Percentiles rank a stretch among this genome's conserved stretches.
Evolutionary conservation across 2,113 vertebrate species (phyloP).

Genomic region (Notothenia rossii): DNA sequence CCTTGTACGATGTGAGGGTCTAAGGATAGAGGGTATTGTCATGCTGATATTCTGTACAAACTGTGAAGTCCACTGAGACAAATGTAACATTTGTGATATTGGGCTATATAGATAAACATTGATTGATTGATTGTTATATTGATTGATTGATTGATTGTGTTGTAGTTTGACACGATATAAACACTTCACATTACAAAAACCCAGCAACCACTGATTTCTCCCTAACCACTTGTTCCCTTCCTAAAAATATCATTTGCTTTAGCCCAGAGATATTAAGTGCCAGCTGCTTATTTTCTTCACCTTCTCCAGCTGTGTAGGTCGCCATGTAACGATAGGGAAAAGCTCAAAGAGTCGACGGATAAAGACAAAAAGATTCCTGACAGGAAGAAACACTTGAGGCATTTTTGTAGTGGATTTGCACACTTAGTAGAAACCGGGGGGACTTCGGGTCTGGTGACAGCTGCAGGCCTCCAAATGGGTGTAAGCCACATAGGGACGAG

Average conservation of each 20-base stretch:
- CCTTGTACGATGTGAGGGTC: no score
- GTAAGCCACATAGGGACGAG: conserved; percentile 23
- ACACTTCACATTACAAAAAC: conserved; percentile 7
- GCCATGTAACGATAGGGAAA: neutral
- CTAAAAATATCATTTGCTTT: neutral
- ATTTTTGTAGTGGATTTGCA: conserved; percentile 38
- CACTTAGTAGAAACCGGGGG: neutral
- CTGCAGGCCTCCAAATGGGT: conserved; percentile 64
- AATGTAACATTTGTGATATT: no score
- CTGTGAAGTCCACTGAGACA: no score
- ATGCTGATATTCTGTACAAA: no score
- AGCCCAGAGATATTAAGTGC: conserved; percentile 10
- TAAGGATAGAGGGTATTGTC: no score
- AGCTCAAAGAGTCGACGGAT: neutral
- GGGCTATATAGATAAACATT: no score
- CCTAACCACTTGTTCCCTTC: neutral
- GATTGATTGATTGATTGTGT: neutral
- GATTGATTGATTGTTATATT: no score
- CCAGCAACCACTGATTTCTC: conserved; percentile 1
- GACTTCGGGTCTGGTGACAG: conserved; percentile 55
- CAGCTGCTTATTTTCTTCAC: neutral
- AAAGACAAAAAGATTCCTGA: conserved; percentile 16
- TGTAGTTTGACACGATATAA: conserved; percentile 6
- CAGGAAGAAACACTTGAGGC: conserved; percentile 17
- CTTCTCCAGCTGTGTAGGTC: neutral